Percentiles rank a stretch among this genome's conserved stretches.
phyloP scores from a whole-genome alignment of 35 echinoderm and acorn worm species.

The Diadema setosum region DNA sequence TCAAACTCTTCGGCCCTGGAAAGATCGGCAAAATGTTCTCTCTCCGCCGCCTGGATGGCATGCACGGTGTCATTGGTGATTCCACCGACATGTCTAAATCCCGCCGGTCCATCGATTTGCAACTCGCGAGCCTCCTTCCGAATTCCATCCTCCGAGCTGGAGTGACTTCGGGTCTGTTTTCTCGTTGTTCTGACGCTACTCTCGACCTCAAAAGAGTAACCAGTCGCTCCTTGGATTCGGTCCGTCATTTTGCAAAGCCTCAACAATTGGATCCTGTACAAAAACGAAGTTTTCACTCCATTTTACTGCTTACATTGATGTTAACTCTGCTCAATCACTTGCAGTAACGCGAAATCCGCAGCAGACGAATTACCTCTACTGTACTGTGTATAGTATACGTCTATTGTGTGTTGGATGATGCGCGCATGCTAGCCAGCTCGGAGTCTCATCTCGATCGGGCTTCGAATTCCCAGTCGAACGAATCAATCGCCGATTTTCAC shows the following conservation, averaged over 20 bases:
- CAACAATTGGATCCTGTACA: neutral
- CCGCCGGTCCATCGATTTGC: constrained; percentile 66
- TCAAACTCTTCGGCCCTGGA: constrained; percentile 47
- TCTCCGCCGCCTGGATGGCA: constrained; percentile 74
- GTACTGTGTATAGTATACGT: too few species aligned
- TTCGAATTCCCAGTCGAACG: neutral
- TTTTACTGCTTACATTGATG: constrained; percentile 3
- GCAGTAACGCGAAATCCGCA: too few species aligned
- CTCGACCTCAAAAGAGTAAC: neutral
- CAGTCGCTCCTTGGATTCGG: constrained; percentile 2
- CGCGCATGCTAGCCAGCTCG: neutral
- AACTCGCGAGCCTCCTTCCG: constrained; percentile 13
- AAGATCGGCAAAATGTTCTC: constrained; percentile 73
- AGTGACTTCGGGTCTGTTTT: constrained; percentile 2
- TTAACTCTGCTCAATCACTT: neutral
- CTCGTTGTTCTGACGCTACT: neutral
- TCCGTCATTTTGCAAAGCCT: neutral
- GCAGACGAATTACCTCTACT: too few species aligned
- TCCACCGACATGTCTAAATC: constrained; percentile 75
- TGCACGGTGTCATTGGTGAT: constrained; percentile 74
- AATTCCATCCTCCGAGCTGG: neutral
- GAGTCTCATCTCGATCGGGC: neutral
- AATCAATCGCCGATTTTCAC: neutral
- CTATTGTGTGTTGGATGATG: too few species aligned
- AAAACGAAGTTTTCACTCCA: neutral